phyloP scores from a whole-genome alignment of 2,113 vertebrate genomes.

The Corythornis cristatus region DNA sequence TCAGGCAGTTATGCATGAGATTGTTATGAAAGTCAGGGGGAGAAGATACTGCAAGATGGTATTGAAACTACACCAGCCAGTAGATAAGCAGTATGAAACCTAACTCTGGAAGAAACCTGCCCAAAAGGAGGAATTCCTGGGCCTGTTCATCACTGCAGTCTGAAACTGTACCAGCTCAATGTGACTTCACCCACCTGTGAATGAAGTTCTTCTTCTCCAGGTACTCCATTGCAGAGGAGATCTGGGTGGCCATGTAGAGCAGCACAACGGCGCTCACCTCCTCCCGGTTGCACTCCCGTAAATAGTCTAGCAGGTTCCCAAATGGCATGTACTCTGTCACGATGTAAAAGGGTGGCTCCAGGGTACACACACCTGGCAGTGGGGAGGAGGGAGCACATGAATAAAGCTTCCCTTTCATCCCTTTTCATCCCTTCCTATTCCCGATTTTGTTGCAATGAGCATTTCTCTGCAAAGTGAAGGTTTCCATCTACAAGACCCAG shows the following conservation, averaged over 20 bases:
- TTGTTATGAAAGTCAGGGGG: background rate
- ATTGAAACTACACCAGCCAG: background rate
- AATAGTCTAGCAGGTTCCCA: slow-evolving; percentile 95
- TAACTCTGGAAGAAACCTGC: background rate
- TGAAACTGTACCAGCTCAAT: background rate
- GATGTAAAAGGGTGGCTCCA: slow-evolving; percentile 98
- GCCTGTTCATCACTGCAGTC: background rate
- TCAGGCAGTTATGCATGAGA: background rate
- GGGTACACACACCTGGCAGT: slow-evolving; percentile 90
- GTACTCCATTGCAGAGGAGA: slow-evolving; percentile 99
- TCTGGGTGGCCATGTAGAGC: slow-evolving; percentile 99
- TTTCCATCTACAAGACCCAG: background rate
- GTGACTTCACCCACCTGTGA: slow-evolving; percentile 82
- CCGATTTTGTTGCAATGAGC: background rate
- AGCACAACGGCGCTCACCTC: slow-evolving; percentile 96
- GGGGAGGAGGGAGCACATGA: background rate
- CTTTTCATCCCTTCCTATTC: background rate
- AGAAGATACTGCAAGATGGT: background rate
- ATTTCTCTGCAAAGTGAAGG: background rate
- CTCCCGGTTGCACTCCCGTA: slow-evolving; percentile 93
- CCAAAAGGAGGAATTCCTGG: background rate
- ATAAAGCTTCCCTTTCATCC: background rate
- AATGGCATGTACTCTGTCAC: slow-evolving; percentile 99
- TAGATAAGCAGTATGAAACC: background rate
- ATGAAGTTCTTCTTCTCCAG: slow-evolving; percentile 99